Evolutionary conservation across 2,888 invertebrate genomes (phyloP).

Genomic region (Mythimna pallens): DNA sequence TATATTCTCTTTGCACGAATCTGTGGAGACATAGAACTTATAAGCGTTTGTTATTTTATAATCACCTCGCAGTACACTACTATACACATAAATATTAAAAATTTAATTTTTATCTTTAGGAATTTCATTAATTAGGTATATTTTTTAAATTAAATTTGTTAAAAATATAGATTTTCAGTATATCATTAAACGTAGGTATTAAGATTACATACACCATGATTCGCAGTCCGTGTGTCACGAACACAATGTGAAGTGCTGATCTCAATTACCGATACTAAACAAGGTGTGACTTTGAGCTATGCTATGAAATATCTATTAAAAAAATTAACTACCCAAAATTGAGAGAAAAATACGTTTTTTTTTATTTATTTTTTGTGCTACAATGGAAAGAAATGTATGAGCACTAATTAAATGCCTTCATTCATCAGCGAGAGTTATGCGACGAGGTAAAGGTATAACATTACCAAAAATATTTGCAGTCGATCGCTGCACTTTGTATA

Average conservation of each 20-base stretch:
- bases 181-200: conserved; percentile 85
- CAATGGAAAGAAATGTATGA: conserved; percentile 82
- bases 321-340: conserved; percentile 78
- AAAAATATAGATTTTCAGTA: conserved; percentile 89
- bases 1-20: conserved; percentile 82
- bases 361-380: conserved; percentile 78
- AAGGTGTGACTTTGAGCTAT: conserved; percentile 75
- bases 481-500: conserved; percentile 76
- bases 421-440: conserved; percentile 77
- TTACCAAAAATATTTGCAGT: conserved; percentile 89
- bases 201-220: conserved; percentile 80
- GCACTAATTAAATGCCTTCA: conserved; percentile 85
- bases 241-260: conserved; percentile 69
- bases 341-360: conserved; percentile 76
- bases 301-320: conserved; percentile 78
- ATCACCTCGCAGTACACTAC: conserved; percentile 85
- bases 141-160: conserved; percentile 86
- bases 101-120: conserved; percentile 88
- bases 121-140: conserved; percentile 88
- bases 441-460: conserved; percentile 77
- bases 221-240: conserved; percentile 76
- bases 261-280: conserved; percentile 72
- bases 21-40: conserved; percentile 80
- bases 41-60: conserved; percentile 82
- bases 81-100: conserved; percentile 89